Evolutionary conservation across 2,113 vertebrate genomes (phyloP).

Genomic region (Theristicus caerulescens): DNA sequence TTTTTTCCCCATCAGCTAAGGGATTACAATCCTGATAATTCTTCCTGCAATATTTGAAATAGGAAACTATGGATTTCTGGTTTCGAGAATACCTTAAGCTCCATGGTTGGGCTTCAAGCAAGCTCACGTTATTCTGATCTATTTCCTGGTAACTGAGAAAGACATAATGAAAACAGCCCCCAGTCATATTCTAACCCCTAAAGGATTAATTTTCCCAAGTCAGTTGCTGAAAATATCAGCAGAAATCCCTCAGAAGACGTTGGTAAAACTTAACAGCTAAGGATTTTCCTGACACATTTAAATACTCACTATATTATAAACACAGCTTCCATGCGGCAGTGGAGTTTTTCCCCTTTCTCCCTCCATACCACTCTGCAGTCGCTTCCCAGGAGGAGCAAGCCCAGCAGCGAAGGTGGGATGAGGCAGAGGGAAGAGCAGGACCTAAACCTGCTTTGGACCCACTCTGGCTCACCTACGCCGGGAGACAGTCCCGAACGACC

Average conservation of each 20-base stretch:
- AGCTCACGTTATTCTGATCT: neutral
- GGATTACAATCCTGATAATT: neutral
- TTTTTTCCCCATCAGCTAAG: neutral
- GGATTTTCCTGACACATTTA: neutral
- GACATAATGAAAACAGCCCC: neutral
- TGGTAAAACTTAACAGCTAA: neutral
- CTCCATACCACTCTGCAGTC: neutral
- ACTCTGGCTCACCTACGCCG: neutral
- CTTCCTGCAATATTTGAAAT: neutral
- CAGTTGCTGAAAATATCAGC: neutral
- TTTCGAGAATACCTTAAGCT: neutral
- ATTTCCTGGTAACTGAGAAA: neutral
- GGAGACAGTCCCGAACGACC: neutral
- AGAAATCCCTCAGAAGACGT: neutral
- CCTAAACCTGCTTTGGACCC: neutral
- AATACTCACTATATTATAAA: neutral
- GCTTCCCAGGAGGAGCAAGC: neutral
- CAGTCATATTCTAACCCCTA: neutral
- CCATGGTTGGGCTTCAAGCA: neutral
- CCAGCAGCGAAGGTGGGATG: rapidly evolving
- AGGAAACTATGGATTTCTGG: neutral
- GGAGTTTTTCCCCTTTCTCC: neutral
- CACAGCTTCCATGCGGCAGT: neutral
- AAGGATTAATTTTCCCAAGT: neutral
- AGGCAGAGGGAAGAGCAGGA: neutral